Base-by-base conservation (phyloP, 2,113 vertebrate genomes). In the Chaenocephalus aceratus region DNA sequence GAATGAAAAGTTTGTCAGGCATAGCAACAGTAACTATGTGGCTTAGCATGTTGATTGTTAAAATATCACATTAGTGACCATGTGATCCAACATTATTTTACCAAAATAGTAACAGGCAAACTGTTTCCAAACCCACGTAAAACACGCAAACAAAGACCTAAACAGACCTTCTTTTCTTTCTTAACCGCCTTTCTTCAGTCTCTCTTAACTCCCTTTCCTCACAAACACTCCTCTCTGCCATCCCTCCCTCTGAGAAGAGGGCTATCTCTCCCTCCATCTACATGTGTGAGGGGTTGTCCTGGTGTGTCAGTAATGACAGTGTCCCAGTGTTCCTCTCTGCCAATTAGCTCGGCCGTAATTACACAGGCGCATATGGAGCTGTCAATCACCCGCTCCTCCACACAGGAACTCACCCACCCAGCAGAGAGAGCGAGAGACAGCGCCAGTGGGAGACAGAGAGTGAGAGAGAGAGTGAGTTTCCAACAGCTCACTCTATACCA, bases 291-390 rank as follows among this genome's bases (percentile, higher is more conserved):
- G 87, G 92, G 87, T 81, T 85, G 86, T 91, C 88, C 91, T 90
- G 86, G 90, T 88, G 91, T 83, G 90, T 94, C 92, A 88, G 89
- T 95, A 94, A 95, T 94, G 92, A 94, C 93, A 95, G 91, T 89
- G 91, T 94, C 92, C 92, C 89, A 86, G 91, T 86, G 89, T 94
- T 94, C 93, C 92, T 93, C 92, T 91, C 91, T 92, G 92, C 89
- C 94, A 95, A 95, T 95, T 95, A 95, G 92, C 85, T 89, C 67
- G 72, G 81, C 86, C 86, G 58, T 95, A 95, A 95, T 95, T 95
- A 95, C 93, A 93, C 91, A 93, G 93, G 91, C 91, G 92, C 94
- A 93, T 91, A 94, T 92, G 92, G 94, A 92, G 94, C 92, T 92
- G 94, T 93, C 94, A 93, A 91, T 95, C 95, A 94, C 18, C 36